Conservation (phyloP, 1,140 invertebrate species). For the Limonius californicus region DNA sequence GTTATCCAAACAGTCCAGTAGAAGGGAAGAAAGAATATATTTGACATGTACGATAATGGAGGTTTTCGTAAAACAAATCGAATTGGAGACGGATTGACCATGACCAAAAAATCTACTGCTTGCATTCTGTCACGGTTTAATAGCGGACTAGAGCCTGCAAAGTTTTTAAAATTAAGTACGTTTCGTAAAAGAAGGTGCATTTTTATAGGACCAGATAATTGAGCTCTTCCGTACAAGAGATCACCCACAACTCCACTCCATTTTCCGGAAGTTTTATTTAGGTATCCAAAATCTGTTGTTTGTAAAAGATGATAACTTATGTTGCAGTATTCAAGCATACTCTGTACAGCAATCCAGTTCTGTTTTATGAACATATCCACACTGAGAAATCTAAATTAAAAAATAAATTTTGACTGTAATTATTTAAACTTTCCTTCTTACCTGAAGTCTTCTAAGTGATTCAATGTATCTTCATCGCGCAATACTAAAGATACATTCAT, state of each 20-base stretch:
- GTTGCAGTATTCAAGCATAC: constrained; percentile 19
- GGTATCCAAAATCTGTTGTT: background rate
- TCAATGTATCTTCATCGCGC: no score
- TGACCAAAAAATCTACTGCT: constrained; percentile 58
- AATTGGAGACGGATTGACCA: constrained; percentile 56
- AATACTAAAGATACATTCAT: background rate
- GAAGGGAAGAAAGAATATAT: constrained; percentile 62
- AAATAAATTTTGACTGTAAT: background rate
- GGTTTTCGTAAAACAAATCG: constrained; percentile 64
- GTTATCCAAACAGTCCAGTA: constrained; percentile 55
- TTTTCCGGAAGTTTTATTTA: background rate
- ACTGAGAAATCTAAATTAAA: constrained; percentile 4
- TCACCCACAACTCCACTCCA: constrained; percentile 4
- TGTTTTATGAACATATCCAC: constrained; percentile 16
- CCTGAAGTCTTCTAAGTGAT: constrained; percentile 1
- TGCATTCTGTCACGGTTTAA: constrained; percentile 54
- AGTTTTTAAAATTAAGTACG: constrained; percentile 20
- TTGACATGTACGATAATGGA: constrained; percentile 60
- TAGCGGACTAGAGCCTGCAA: constrained; percentile 57
- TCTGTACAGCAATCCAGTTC: background rate
- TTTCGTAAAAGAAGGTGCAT: background rate
- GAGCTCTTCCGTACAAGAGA: background rate
- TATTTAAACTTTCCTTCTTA: no score
- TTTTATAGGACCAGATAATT: constrained; percentile 12
- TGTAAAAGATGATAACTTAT: background rate